A percentile compares a stretch with the other conserved stretches of the same genome.
These are phyloP conservation scores for Cyrtodaria siliqua DNA, from an alignment of 2,888 invertebrate species.

Conservation along the genomic window DNA sequence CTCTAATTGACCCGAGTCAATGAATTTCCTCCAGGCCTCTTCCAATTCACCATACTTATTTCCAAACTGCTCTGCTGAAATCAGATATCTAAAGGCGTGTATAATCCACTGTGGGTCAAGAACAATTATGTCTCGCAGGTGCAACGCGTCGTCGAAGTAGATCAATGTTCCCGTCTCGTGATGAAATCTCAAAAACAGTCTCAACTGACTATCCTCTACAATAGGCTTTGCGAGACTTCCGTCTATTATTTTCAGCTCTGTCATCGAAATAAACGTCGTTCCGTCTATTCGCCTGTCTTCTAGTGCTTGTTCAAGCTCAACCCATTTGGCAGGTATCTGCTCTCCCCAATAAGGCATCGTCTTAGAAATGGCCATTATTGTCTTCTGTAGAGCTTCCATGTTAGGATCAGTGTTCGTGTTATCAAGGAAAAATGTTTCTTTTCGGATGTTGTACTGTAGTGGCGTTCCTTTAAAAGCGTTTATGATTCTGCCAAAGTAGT, in stretches of 20 bases:
- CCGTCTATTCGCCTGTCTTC: conserved; percentile 40
- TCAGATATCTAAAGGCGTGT: conserved; percentile 46
- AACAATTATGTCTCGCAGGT: conserved; percentile 29
- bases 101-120: conserved; percentile 58
- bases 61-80: conserved; percentile 45
- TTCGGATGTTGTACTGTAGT: conserved; percentile 23
- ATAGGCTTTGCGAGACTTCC: conserved; percentile 36
- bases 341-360: conserved; percentile 45
- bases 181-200: conserved; percentile 37
- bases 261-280: conserved; percentile 21
- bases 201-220: conserved; percentile 35
- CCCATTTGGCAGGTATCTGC: conserved; percentile 49
- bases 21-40: conserved; percentile 39
- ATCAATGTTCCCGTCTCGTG: conserved; percentile 44
- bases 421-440: conserved; percentile 33
- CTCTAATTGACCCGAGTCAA: conserved; percentile 33
- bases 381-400: conserved; percentile 25
- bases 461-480: conserved; percentile 37
- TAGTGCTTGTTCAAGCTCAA: conserved; percentile 48
- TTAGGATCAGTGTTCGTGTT: conserved; percentile 31
- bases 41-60: conserved; percentile 42
- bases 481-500: conserved; percentile 29
- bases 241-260: conserved; percentile 30
- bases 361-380: conserved; percentile 27
- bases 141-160: conserved; percentile 37